Conservation (phyloP, 2,113 vertebrate genomes). For the Pterocles gutturalis region DNA sequence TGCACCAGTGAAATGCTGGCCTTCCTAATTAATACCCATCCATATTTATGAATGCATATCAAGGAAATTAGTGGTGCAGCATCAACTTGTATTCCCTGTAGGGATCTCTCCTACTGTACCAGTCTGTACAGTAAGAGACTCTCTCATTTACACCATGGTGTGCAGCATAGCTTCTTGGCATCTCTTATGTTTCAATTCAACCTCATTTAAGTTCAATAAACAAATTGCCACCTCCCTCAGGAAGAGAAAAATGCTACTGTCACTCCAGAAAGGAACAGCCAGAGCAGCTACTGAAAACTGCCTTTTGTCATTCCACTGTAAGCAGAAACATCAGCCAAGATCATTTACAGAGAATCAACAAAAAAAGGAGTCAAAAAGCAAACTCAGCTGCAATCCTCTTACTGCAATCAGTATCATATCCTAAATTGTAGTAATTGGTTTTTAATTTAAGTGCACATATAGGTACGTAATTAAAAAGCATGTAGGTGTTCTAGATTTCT, state of each 20-base stretch:
- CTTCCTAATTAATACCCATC: background rate
- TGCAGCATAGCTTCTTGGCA: background rate
- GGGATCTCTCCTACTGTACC: background rate
- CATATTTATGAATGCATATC: background rate
- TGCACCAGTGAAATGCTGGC: background rate
- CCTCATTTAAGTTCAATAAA: background rate
- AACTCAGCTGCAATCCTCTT: background rate
- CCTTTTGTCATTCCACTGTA: background rate
- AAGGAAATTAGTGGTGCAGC: background rate
- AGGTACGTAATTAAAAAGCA: background rate
- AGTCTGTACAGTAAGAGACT: background rate
- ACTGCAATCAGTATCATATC: background rate
- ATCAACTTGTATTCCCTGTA: background rate
- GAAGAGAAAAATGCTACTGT: background rate
- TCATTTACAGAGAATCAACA: background rate
- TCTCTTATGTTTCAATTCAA: background rate
- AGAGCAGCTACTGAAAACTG: background rate
- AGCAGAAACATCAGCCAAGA: background rate
- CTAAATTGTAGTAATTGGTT: conserved; percentile 19
- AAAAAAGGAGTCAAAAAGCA: background rate
- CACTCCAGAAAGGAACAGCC: background rate
- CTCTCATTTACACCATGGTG: background rate
- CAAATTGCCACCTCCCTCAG: background rate
- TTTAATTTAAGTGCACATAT: background rate
- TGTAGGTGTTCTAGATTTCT: background rate